Base-by-base conservation (phyloP, 2,888 invertebrate genomes). In the Tenthredo distinguenda region DNA sequence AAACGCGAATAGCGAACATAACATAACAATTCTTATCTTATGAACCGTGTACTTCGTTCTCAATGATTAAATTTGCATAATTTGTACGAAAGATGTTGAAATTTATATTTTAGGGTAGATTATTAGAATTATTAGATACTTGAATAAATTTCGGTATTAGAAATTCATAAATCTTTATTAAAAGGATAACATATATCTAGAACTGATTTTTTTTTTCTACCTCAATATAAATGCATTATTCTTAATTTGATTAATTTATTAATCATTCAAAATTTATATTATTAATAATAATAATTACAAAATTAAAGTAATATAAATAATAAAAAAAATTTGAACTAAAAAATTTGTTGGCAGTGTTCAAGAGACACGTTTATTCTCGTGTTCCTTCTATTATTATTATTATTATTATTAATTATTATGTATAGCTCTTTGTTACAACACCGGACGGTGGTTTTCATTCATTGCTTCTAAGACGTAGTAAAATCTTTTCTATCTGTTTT, bases 311-410 rank as follows among this genome's bases (percentile, higher is more conserved):
- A 86, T 88, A 90, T 89, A 91, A 90, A 90, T 90, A 85, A 85
- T 83, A 84, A 21, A 85, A 81, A 71, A 55, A 79, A 86, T 86
- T 86, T 86, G 85, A 86, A 86, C 86, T 85, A 85, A 86, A 85
- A 88, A 85, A 86, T 89, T 89, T 88, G 88, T 91, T 91, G 92
- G 92, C 92, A 92, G 92, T 92, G 89, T 89, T 88, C 86, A 86
- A 83, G 76, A 65, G 79, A 86, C 86, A 86, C 86, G 84, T 26
- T 68, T 34, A 62, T 55, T n/a, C n/a, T 71, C 76, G 68, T 85
- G 84, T 86, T 84, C 76, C 86, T 65, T 81, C 40, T 85, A 58
- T 40, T 72, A 76, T 87, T 37, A 68, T 83, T 68, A 68, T 34
- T 86, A 68, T 65, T 84, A 86, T 72, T 68, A 82, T 86, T 62